phyloP scores from a whole-genome alignment of 2,888 invertebrate genomes.

The Cheilosia variabilis region DNA sequence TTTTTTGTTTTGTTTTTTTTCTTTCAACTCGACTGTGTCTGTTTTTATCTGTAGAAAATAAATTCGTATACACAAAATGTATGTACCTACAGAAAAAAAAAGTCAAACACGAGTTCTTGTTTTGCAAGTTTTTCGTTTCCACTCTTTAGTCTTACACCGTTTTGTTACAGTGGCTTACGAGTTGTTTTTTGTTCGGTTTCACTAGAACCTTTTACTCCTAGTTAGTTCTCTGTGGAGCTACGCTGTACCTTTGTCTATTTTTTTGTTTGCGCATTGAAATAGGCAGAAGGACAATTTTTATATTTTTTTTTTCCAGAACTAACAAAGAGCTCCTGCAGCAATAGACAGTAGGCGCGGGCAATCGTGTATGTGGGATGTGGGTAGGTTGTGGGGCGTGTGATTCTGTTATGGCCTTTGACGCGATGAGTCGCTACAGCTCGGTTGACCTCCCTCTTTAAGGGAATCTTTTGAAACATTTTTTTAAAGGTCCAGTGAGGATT shows the following conservation, averaged over 20 bases:
- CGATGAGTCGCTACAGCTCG: too few species aligned
- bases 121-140: constrained; percentile 31
- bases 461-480: too few species aligned
- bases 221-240: constrained; percentile 27
- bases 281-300: background rate
- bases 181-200: constrained; percentile 2
- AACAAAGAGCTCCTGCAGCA: constrained; percentile 14
- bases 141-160: constrained; percentile 17
- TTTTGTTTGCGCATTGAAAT: constrained; percentile 16
- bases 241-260: constrained; percentile 26
- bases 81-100: background rate
- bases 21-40: constrained; percentile 36
- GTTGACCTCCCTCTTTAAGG: too few species aligned
- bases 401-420: too few species aligned
- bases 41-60: background rate
- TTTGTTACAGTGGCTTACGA: background rate
- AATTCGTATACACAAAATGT: background rate
- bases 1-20: background rate
- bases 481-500: too few species aligned
- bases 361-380: too few species aligned
- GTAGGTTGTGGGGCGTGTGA: too few species aligned
- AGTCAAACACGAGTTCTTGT: background rate
- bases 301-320: background rate
- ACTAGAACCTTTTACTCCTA: constrained; percentile 29
- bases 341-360: too few species aligned